Conservation (phyloP, 2,113 vertebrate species). For the Mastomys coucha region DNA sequence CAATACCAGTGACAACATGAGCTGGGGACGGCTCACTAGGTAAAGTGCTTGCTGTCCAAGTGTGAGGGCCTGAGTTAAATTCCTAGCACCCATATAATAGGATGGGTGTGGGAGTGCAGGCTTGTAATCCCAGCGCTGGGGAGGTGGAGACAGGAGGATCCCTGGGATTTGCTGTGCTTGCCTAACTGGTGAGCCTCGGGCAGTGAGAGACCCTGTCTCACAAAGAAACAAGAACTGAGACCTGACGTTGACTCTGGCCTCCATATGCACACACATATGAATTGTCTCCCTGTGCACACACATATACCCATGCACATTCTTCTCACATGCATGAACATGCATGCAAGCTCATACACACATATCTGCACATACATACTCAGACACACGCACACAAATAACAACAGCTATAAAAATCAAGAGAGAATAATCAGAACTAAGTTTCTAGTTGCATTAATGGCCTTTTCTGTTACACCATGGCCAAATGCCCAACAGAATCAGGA, state of each 20-base stretch:
- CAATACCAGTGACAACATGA: no score
- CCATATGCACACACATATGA: no score
- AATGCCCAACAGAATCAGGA: neutral
- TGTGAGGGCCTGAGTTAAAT: neutral
- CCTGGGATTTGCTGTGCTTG: neutral
- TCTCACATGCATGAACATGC: neutral
- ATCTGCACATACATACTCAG: neutral
- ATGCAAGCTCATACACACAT: neutral
- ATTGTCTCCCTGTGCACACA: no score
- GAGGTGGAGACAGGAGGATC: neutral
- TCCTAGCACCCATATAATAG: neutral
- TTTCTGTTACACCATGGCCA: neutral
- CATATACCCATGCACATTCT: neutral
- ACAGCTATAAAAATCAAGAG: neutral
- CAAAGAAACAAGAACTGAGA: neutral
- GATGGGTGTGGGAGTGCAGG: neutral
- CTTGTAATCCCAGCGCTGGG: neutral
- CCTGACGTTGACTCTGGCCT: neutral
- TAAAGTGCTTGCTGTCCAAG: neutral
- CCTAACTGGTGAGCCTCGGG: neutral
- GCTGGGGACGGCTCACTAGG: neutral
- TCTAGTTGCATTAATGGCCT: neutral
- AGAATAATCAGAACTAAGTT: neutral
- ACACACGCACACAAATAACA: neutral
- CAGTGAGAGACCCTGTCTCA: neutral